A percentile compares a stretch with the other conserved stretches of the same genome.
Evolutionary conservation across 2,888 invertebrate genomes (phyloP).

Genomic region (Linhomoeus sp.): DNA sequence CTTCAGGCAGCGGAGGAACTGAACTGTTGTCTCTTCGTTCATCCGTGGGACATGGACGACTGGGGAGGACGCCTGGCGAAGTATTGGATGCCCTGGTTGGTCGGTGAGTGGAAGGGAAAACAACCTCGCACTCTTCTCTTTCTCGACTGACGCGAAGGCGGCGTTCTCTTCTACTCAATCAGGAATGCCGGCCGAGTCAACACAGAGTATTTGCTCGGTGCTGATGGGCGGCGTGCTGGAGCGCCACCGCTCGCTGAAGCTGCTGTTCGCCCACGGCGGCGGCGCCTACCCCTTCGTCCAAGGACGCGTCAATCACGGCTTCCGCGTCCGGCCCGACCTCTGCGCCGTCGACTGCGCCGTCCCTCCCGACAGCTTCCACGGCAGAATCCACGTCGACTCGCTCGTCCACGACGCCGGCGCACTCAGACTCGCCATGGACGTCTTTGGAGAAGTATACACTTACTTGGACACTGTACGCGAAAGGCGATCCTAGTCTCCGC

Average conservation of each 20-base stretch:
- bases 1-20: slow-evolving; percentile 34
- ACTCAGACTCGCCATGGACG: slow-evolving; percentile 31
- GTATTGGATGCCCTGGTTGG: slow-evolving; percentile 40
- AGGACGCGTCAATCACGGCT: slow-evolving; percentile 37
- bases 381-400: slow-evolving; percentile 35
- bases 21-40: slow-evolving; percentile 36
- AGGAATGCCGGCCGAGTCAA: slow-evolving; percentile 40
- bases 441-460: slow-evolving; percentile 34
- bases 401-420: slow-evolving; percentile 36
- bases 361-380: slow-evolving; percentile 30
- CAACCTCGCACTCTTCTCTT: no score
- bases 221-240: slow-evolving; percentile 38
- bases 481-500: no score
- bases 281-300: slow-evolving; percentile 38
- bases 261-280: slow-evolving; percentile 39
- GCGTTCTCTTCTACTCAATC: background rate
- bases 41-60: slow-evolving; percentile 40
- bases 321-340: slow-evolving; percentile 33
- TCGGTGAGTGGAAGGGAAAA: slow-evolving; percentile 26
- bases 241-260: slow-evolving; percentile 32
- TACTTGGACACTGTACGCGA: no score
- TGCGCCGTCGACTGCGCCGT: slow-evolving; percentile 34
- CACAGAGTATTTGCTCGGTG: slow-evolving; percentile 35
- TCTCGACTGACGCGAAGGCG: no score
- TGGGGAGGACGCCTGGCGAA: slow-evolving; percentile 33